Evolutionary conservation across 1,140 invertebrate genomes (phyloP), one percentile per base, ranked within the genome.

Genomic region (Scaptodrosophila lebanonensis): DNA sequence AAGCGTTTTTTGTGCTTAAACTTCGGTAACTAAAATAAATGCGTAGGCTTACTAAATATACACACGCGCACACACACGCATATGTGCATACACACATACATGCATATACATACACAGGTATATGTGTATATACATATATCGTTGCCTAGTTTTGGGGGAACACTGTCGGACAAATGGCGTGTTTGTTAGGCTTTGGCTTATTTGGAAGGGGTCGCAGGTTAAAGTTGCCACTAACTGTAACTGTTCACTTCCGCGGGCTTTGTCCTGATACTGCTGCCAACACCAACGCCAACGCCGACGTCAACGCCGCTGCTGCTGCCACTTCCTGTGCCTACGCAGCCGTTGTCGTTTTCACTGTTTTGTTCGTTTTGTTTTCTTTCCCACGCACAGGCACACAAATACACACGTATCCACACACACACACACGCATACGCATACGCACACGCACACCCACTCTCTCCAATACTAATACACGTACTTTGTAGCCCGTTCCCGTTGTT

Each of bases 211-310:
- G n/a, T n/a, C n/a, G n/a, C n/a, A n/a, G n/a, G n/a, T n/a, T n/a
- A n/a, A n/a, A n/a, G n/a, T n/a, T n/a, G 43, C 51, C 52, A 57
- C 38, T 57, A 62, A 62, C 59, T 62, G 56, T 63, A 58, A 63
- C 57, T 63, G 60, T 63, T 51, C 60, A 63, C 60, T 58, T 63
- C 60, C 60, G 60, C 53, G 58, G 53, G 49, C 29, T 38, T 33
- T 40, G 32, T 53, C 11, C 18, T 16, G n/a, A n/a, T 13, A 39
- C 47, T 30, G 39, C 32, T 44, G 40, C 56, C 56, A 59, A 47
- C 49, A 40, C 38, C 27, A 29, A 39, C 38, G 38, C 25, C 40
- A 44, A 36, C 32, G 33, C 40, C 16, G 15, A 20, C 18, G 18
- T 57, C 44, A 30, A 15, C 42, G 35, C n/a, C n/a, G n/a, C n/a